Evolutionary conservation across 64 coral and sea anemone species (phyloP), one percentile per base, ranked within the genome.

Genomic region (Pachyseris speciosa): DNA sequence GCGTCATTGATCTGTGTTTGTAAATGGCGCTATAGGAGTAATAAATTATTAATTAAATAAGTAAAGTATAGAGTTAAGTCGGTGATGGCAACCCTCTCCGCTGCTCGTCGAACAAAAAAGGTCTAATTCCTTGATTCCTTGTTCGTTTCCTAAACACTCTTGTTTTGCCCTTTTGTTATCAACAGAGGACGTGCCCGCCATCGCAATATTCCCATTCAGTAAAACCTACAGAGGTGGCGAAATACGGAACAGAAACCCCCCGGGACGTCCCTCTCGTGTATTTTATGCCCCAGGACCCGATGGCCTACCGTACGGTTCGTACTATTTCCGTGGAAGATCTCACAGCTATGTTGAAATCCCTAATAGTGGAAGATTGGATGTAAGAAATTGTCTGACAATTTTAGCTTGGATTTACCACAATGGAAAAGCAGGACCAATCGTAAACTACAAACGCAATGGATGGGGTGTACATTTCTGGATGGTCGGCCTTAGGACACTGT

Each of bases 141-240:
- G n/a, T n/a, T n/a, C n/a, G n/a, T n/a, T n/a, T n/a, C n/a, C n/a
- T n/a, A n/a, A n/a, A n/a, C n/a, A n/a, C n/a, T 63, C 11, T 67
- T 40, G 31, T n/a, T 41, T 87, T 0, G 15, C 5, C 61, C 16
- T 78, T 90, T 67, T n/a, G 20, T 72, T 12, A 25, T 89, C 20
- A 41, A 84, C 70, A 61, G 53, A 67, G 29, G 45, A 24, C 32
- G 69, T 91, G 15, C 65, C 81, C 20, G 77, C 75, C 44, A 64
- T 91, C 34, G 89, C 89, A 40, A 72, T 91, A 30, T 91, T 72
- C 45, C 89, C 89, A 16, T 60, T 91, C 26, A 83, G 69, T 71
- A 84, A 72, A 43, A 16, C 71, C 27, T 91, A 52, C 50, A 36
- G 66, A 53, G 70, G 65, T 44, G 22, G 67, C 13, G 89, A 91